Base-by-base conservation (phyloP, 2,113 vertebrate genomes). In the Tetraodon nigroviridis region DNA sequence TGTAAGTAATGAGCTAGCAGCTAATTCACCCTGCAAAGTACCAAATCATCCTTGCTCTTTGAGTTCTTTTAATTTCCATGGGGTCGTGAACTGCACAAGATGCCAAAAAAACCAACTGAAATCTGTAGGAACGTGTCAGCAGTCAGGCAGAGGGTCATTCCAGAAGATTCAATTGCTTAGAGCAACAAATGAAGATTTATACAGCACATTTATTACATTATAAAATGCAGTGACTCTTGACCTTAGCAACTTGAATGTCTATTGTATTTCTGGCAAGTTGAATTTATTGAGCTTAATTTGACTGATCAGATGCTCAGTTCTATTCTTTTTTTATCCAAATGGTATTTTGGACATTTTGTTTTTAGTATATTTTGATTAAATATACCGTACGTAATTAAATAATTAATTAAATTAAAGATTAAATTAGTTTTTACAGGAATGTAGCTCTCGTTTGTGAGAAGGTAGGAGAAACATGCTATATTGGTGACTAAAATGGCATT, bases 121-220 rank as follows among this genome's bases (percentile, higher is more conserved):
- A 50, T 69, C 56, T 20, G 32, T 10, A 2, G 50, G 69, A 61
- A 75, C 49, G 69, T 4, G 57, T 64, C 72, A 73, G 80, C 80
- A 70, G 32, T 42, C 12, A 19, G 62, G 27, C 57, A 60, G 48
- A 18, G 64, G 85, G 85, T 82, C 75, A 82, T 84, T 82, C 73
- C 71, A 77, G 67, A 64, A 80, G 76, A 78, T 75, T 79, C 75
- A 67, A 52, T 77, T 68, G 73, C 81, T 78, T 79, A 79, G 68
- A 51, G 70, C 65, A 69, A 82, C 73, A 81, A 83, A 84, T 83
- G 75, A 21, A 68, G 80, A 81, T 81, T 67, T 57, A 71, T 71
- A 73, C 46, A 62, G 73, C 7, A 22, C 55, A 70, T 85, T 81
- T 73, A 69, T 59, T 79, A 73, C 75, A 79, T 75, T 71, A 64